phyloP scores from a whole-genome alignment of 2,797 vertebrate species.

The Lepus townsendii region DNA sequence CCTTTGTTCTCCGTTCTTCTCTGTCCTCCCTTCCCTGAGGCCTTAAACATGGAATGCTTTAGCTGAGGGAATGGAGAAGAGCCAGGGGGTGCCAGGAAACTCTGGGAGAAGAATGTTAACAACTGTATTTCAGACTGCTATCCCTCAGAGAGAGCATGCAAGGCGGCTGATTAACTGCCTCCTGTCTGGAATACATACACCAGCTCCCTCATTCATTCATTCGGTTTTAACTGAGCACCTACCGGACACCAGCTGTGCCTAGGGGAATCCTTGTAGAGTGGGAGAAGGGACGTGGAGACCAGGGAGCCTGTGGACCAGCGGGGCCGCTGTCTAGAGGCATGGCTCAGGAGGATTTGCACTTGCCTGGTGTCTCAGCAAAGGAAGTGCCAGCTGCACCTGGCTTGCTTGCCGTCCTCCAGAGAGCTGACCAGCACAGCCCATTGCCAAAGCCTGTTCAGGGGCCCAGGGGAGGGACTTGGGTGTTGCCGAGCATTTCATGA shows the following conservation, averaged over 20 bases:
- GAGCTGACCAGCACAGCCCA: background rate
- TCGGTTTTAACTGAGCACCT: background rate
- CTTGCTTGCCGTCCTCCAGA: background rate
- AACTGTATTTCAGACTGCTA: slow-evolving; percentile 64
- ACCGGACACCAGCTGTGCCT: background rate
- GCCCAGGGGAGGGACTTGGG: background rate
- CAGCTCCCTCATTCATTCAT: background rate
- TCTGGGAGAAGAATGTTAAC: slow-evolving; percentile 70
- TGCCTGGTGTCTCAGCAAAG: background rate
- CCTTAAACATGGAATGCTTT: slow-evolving; percentile 68
- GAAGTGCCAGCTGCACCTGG: background rate
- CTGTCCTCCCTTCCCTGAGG: slow-evolving; percentile 69
- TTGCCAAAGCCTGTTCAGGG: background rate
- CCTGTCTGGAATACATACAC: background rate
- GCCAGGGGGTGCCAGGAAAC: slow-evolving; percentile 77
- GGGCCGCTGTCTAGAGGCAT: background rate
- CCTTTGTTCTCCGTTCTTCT: slow-evolving; percentile 65
- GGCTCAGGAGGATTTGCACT: background rate
- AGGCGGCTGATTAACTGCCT: slow-evolving; percentile 46
- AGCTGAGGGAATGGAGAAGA: slow-evolving; percentile 70
- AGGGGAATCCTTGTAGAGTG: background rate
- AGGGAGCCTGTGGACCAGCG: background rate
- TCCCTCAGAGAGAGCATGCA: background rate
- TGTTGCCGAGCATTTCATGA: slow-evolving; percentile 56
- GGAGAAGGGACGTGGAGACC: background rate